These are phyloP conservation scores for Drosophila murphyi DNA, from an alignment of 1,140 invertebrate genomes.

Conservation along the genomic window DNA sequence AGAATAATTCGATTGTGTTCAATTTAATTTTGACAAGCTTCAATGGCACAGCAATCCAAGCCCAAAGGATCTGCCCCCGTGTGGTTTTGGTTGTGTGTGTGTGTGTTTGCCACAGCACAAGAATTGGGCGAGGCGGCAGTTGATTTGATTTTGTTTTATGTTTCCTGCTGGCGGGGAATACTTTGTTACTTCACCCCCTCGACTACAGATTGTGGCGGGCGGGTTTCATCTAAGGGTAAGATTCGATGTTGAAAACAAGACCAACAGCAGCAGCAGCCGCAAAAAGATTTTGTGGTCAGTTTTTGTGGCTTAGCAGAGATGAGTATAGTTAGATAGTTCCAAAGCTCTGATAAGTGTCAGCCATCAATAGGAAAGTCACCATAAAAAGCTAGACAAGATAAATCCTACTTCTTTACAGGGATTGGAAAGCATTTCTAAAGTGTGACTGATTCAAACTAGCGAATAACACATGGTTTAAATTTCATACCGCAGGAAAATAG, in stretches of 20 bases:
- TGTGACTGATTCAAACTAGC: too few relatives aligned
- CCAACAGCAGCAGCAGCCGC: conserved; percentile 22
- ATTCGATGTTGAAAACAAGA: conserved; percentile 12
- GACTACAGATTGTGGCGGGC: background rate
- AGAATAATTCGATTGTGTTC: conserved; percentile 84
- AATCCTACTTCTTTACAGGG: background rate
- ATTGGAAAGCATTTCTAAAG: background rate
- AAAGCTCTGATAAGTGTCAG: conserved; percentile 1
- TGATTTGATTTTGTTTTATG: conserved; percentile 83
- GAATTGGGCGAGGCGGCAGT: conserved; percentile 55
- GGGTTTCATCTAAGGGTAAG: conserved; percentile 19
- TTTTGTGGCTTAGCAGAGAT: conserved; percentile 56
- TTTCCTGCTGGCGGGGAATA: conserved; percentile 63
- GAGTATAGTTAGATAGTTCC: conserved; percentile 37
- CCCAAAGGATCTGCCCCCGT: conserved; percentile 34
- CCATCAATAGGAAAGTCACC: background rate
- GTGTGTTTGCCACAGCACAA: conserved; percentile 26
- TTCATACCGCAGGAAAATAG: too few relatives aligned
- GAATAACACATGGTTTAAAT: too few relatives aligned
- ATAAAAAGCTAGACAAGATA: background rate
- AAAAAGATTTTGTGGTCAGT: conserved; percentile 69
- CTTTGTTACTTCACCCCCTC: conserved; percentile 40
- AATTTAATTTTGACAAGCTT: conserved; percentile 85
- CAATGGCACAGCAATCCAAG: conserved; percentile 60
- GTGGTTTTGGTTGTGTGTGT: conserved; percentile 3